A percentile compares a stretch with the other conserved stretches of the same genome.
Conservation (phyloP, 1,140 invertebrate genomes). For the Pectinophora gossypiella region DNA sequence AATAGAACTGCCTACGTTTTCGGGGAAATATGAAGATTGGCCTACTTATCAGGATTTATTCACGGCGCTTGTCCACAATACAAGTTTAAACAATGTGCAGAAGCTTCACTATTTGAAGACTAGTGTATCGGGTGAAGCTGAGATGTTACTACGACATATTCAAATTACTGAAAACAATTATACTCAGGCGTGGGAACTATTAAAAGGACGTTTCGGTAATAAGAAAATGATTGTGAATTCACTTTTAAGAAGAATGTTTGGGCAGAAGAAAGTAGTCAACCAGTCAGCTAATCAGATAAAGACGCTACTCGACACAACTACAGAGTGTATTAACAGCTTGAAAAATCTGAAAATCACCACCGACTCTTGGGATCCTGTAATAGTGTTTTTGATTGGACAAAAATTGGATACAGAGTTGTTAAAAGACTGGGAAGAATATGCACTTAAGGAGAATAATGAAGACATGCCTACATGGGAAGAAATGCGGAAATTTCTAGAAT, state of each 20-base stretch:
- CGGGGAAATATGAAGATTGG: slow-evolving; percentile 37
- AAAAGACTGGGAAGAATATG: slow-evolving; percentile 36
- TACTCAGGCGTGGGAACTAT: slow-evolving; percentile 35
- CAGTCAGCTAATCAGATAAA: slow-evolving; percentile 32
- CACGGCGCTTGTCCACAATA: slow-evolving; percentile 31
- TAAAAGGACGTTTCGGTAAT: slow-evolving; percentile 49
- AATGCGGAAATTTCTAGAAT: slow-evolving; percentile 26
- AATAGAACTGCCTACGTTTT: slow-evolving; percentile 36
- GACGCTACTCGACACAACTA: slow-evolving; percentile 36
- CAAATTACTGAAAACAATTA: slow-evolving; percentile 45
- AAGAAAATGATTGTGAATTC: slow-evolving; percentile 39
- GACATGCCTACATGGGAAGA: slow-evolving; percentile 24
- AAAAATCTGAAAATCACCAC: slow-evolving; percentile 27
- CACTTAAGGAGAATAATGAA: slow-evolving; percentile 8
- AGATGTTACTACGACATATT: slow-evolving; percentile 30
- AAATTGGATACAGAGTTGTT: slow-evolving; percentile 35
- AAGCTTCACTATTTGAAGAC: slow-evolving; percentile 41
- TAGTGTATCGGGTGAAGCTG: slow-evolving; percentile 34
- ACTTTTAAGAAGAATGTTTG: slow-evolving; percentile 37
- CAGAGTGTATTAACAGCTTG: slow-evolving; percentile 37
- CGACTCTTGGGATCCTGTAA: slow-evolving; percentile 37
- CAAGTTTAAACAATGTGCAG: slow-evolving; percentile 21
- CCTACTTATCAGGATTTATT: slow-evolving; percentile 34
- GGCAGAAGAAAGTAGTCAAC: slow-evolving; percentile 15
- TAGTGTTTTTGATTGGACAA: slow-evolving; percentile 33